Evolutionary conservation across 2,888 invertebrate species (phyloP).

Genomic region (Torymus auratus): DNA sequence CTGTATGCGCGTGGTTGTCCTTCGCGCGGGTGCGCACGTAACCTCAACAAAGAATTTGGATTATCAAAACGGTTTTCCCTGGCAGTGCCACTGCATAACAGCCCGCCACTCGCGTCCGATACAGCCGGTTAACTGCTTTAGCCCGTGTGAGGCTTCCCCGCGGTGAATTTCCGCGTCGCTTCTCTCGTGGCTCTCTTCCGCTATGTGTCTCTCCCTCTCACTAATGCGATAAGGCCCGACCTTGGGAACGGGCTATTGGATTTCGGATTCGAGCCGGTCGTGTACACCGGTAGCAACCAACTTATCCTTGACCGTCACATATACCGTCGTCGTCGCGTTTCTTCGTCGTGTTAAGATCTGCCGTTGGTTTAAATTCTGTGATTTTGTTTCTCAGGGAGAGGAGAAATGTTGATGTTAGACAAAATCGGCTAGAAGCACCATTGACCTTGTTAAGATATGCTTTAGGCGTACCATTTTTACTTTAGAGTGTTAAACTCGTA

Average conservation of each 20-base stretch:
- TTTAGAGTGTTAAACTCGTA: too few relatives aligned
- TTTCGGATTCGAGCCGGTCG: constrained; percentile 38
- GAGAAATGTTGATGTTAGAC: too few relatives aligned
- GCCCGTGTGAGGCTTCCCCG: constrained; percentile 16
- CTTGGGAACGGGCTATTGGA: constrained; percentile 51
- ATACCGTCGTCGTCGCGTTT: too few relatives aligned
- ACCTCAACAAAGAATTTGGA: constrained; percentile 46
- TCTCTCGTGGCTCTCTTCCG: background rate
- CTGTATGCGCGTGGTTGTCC: background rate
- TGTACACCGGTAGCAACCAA: constrained; percentile 23
- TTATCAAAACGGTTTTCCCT: constrained; percentile 51
- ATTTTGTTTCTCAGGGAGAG: too few relatives aligned
- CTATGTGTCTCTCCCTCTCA: background rate
- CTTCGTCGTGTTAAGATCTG: too few relatives aligned
- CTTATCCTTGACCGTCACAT: constrained; percentile 47
- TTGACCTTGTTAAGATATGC: too few relatives aligned
- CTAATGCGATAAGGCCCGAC: constrained; percentile 52
- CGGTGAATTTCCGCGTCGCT: constrained; percentile 31
- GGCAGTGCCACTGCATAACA: constrained; percentile 18
- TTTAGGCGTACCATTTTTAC: too few relatives aligned
- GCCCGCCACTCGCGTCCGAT: constrained; percentile 4
- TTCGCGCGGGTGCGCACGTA: constrained; percentile 28
- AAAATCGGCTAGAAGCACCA: too few relatives aligned
- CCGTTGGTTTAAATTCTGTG: too few relatives aligned
- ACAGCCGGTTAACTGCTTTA: constrained; percentile 38